Base-by-base conservation (phyloP, 2,888 invertebrate species). In the Drosophila siamana region DNA sequence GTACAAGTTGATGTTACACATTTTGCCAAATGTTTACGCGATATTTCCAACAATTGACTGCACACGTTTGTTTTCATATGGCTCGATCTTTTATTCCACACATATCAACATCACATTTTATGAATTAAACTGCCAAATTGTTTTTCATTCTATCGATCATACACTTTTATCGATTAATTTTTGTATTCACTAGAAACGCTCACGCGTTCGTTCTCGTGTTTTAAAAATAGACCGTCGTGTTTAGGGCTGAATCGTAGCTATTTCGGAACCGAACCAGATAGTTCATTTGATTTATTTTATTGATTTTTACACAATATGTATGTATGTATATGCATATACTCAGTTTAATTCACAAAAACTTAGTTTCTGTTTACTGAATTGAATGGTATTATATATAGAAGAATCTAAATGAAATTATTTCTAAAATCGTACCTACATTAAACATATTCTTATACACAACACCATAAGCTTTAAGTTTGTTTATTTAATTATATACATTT, bases 91-190 rank as follows among this genome's bases (percentile, higher is more conserved):
- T 54, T 11, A 15, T 4, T 50, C 13, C 2, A n/a, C 44, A 60
- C 26, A 59, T 68, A 59, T 68, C 51, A 73, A 60, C 73, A 52
- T 41, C 46, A 55, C 61, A 66, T 66, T 65, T 62, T 63, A 63
- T 74, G 77, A 64, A 83, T 80, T 85, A 88, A 85, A 74, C 57
- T 84, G 73, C 69, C 76, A 78, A 59, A 64, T 51, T 19, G 4
- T 64, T 67, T 73, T 52, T 60, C 54, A 47, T 47, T 48, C 74
- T 74, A 84, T 84, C 87, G 88, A 87, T 84, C 80, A 87, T 77
- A 67, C 16, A 7, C 62, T 65, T 61, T 75, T 82, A 87, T 86
- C 82, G 84, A 62, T 78, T 22, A 24, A 24, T 46, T 69, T 71
- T 50, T 63, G n/a, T 55, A 41, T 54, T 47, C 54, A 28, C 30